These are phyloP conservation scores for Campopleginae sp. DNA, from an alignment of 2,888 invertebrate species.

Conservation along the genomic window DNA sequence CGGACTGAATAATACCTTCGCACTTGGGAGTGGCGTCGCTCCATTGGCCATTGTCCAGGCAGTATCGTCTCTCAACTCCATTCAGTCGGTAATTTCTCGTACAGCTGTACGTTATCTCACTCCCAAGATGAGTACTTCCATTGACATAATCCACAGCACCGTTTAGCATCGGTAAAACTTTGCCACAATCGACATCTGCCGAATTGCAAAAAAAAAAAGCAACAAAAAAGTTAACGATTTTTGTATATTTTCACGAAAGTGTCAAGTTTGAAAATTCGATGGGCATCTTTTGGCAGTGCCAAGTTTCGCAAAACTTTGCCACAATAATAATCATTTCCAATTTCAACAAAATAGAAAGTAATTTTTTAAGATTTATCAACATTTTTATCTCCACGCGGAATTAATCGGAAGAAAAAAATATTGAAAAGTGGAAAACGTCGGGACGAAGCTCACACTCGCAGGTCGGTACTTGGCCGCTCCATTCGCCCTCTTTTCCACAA, in stretches of 20 bases:
- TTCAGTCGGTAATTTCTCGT: constrained; percentile 91
- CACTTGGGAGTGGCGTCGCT: constrained; percentile 94
- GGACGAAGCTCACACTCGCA: constrained; percentile 90
- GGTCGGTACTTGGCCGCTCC: constrained; percentile 92
- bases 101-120: constrained; percentile 92
- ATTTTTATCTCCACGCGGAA: too few species aligned
- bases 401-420: not conserved
- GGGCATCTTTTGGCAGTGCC: too few species aligned
- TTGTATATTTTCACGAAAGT: too few species aligned
- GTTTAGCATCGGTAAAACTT: constrained; percentile 91
- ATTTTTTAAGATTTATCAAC: too few species aligned
- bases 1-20: constrained; percentile 88
- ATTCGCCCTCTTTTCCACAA: constrained; percentile 92
- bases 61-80: constrained; percentile 90
- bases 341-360: too few species aligned
- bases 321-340: too few species aligned
- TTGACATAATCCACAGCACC: constrained; percentile 91
- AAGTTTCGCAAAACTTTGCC: too few species aligned
- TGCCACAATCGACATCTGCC: constrained; percentile 94
- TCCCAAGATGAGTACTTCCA: constrained; percentile 92
- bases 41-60: constrained; percentile 92
- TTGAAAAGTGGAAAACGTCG: not conserved
- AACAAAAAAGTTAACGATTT: not conserved
- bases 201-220: constrained; percentile 23
- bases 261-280: too few species aligned